A percentile compares a stretch with the other conserved stretches of the same genome.
These are phyloP conservation scores for Aegithalos caudatus DNA, from an alignment of 2,113 vertebrate genomes.

Conservation along the genomic window DNA sequence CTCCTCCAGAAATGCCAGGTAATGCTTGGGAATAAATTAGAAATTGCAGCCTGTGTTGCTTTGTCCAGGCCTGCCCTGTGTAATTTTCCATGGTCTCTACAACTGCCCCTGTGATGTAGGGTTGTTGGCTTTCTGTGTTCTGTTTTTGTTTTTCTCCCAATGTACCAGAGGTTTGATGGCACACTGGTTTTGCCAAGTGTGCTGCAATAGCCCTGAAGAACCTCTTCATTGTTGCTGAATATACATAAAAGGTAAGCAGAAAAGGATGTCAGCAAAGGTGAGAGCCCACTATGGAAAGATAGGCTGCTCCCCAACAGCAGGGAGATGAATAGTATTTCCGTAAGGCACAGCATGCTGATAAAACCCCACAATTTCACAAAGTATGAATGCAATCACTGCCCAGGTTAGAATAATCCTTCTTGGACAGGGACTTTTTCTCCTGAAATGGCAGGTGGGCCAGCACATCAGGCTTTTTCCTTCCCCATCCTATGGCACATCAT, in stretches of 20 bases:
- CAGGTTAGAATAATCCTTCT: neutral
- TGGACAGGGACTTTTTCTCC: neutral
- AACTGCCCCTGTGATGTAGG: neutral
- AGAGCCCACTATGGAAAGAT: neutral
- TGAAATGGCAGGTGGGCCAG: neutral
- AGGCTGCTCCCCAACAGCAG: neutral
- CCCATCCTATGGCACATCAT: fast-evolving
- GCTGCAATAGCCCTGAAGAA: neutral
- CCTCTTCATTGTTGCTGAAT: neutral
- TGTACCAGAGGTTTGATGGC: neutral
- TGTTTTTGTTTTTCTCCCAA: neutral
- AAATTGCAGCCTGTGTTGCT: neutral
- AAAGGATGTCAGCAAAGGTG: neutral
- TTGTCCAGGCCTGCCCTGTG: neutral
- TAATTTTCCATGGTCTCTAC: neutral
- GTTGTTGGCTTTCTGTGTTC: neutral
- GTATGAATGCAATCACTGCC: neutral
- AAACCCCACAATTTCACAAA: neutral
- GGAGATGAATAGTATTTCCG: neutral
- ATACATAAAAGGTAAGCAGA: neutral
- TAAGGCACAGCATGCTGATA: neutral
- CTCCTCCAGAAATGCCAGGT: neutral
- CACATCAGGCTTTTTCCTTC: neutral
- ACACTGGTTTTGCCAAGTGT: neutral
- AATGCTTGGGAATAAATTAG: neutral